These are phyloP conservation scores for Pristionchus entomophagus DNA, from an alignment of 2,888 invertebrate genomes.

Conservation along the genomic window DNA sequence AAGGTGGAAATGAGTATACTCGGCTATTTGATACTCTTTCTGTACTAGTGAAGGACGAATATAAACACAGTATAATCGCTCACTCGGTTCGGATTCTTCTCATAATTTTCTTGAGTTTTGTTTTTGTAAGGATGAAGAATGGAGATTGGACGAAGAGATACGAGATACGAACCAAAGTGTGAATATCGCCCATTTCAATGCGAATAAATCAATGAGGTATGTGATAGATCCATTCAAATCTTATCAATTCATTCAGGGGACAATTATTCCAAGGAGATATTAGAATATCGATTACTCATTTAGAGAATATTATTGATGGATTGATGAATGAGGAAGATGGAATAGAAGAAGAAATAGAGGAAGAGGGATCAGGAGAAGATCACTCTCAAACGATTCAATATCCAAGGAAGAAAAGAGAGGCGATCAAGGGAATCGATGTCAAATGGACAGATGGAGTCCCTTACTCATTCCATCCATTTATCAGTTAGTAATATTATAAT, in stretches of 20 bases:
- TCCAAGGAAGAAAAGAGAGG: background rate
- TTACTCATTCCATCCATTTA: constrained; percentile 39
- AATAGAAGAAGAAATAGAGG: background rate
- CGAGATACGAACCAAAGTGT: background rate
- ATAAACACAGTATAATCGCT: background rate
- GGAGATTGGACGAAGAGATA: background rate
- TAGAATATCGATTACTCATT: background rate
- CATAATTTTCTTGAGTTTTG: too few relatives aligned
- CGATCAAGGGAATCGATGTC: constrained; percentile 37
- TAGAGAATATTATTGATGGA: constrained; percentile 5
- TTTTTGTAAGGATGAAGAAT: background rate
- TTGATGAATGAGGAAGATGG: constrained; percentile 4
- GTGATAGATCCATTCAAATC: background rate
- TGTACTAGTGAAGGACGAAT: constrained; percentile 24
- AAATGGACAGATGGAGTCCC: constrained; percentile 39
- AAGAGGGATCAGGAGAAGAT: background rate
- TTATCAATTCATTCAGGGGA: background rate
- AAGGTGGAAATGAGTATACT: background rate
- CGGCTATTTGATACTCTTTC: constrained; percentile 15
- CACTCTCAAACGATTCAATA: background rate
- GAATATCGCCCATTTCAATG: constrained; percentile 15
- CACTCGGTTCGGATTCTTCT: background rate
- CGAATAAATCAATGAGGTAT: background rate
- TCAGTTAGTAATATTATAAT: constrained; percentile 38
- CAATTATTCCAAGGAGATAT: constrained; percentile 45